Evolutionary conservation across 2,113 vertebrate genomes (phyloP).

Genomic region (Nestor notabilis): DNA sequence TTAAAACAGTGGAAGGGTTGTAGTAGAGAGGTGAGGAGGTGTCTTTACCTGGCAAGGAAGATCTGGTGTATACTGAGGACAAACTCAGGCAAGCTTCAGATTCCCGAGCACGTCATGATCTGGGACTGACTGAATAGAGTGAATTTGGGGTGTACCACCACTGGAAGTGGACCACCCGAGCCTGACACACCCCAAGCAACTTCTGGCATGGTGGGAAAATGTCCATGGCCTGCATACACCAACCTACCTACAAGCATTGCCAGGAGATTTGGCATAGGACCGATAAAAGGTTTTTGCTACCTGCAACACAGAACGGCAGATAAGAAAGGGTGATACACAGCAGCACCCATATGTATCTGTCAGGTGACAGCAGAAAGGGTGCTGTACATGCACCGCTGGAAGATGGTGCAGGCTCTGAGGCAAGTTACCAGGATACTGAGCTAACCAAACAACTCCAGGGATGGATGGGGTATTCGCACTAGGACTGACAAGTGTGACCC

Average conservation of each 20-base stretch:
- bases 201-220: rapidly evolving
- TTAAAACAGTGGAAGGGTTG: neutral
- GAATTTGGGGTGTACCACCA: neutral
- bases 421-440: neutral
- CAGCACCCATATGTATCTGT: neutral
- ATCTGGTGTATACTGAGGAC: neutral
- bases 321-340: neutral
- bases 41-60: neutral
- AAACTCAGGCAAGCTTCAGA: neutral
- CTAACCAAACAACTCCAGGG: neutral
- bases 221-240: too few relatives aligned
- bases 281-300: neutral
- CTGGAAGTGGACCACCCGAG: neutral
- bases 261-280: neutral
- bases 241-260: neutral
- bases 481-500: neutral
- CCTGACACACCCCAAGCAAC: neutral
- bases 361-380: neutral
- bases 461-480: neutral
- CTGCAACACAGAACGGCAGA: neutral
- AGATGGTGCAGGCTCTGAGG: neutral
- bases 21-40: neutral
- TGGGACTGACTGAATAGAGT: neutral
- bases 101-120: rapidly evolving
- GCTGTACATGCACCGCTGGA: neutral